Conservation (phyloP, 2,113 vertebrate genomes). For the Pygoscelis adeliae region DNA sequence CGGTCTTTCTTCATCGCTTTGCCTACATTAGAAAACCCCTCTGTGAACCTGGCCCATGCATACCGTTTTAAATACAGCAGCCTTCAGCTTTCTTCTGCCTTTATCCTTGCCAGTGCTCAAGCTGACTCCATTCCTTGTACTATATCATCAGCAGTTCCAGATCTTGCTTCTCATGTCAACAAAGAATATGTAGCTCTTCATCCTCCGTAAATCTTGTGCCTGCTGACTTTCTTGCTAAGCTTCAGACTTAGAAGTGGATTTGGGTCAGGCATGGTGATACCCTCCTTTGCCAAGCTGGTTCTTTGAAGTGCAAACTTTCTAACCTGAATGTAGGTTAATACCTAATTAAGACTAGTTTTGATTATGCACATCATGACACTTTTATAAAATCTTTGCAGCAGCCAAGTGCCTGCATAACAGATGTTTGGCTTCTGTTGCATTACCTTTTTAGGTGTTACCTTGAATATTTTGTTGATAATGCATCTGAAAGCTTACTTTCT, state of each 20-base stretch:
- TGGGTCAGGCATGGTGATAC: neutral
- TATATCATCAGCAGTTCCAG: neutral
- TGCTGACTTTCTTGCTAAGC: neutral
- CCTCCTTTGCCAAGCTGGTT: neutral
- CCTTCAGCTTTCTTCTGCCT: neutral
- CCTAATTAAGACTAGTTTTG: neutral
- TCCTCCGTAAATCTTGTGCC: rapidly evolving
- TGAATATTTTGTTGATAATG: neutral
- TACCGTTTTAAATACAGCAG: neutral
- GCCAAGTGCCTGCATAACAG: neutral
- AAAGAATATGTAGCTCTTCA: neutral
- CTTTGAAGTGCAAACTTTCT: neutral
- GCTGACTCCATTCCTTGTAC: neutral
- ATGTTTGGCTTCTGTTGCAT: neutral
- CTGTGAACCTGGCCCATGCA: rapidly evolving
- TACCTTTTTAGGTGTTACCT: neutral
- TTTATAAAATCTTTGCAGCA: neutral
- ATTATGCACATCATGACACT: neutral
- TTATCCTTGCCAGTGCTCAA: neutral
- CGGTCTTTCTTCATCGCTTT: neutral
- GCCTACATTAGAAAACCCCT: neutral
- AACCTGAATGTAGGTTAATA: neutral
- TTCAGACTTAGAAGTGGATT: neutral
- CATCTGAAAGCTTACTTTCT: neutral
- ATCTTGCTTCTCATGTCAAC: neutral